Evolutionary conservation across 2,888 invertebrate genomes (phyloP).

Genomic region (Cantharis nigra): DNA sequence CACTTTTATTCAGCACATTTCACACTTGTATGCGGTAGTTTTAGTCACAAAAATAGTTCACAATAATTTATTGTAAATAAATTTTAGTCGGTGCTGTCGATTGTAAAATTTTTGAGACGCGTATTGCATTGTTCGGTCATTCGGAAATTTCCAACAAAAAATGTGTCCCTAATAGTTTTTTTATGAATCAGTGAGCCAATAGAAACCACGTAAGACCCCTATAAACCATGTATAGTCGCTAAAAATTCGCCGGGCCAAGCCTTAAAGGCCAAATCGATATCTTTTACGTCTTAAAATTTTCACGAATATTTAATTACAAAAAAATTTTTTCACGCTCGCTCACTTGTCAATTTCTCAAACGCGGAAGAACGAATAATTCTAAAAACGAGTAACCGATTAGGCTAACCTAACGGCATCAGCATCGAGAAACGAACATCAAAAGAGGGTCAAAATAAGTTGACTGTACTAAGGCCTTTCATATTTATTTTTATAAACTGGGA

Average conservation of each 20-base stretch:
- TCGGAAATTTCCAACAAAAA: constrained; percentile 68
- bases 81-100: constrained; percentile 37
- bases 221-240: constrained; percentile 57
- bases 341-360: constrained; percentile 29
- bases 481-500: constrained; percentile 56
- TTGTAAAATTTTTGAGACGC: constrained; percentile 55
- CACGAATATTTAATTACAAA: constrained; percentile 41
- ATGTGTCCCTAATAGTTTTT: constrained; percentile 54
- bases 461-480: constrained; percentile 54
- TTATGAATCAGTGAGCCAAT: constrained; percentile 59
- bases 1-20: constrained; percentile 15
- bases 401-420: constrained; percentile 52
- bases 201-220: constrained; percentile 58
- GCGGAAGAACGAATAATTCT: constrained; percentile 24
- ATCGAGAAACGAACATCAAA: constrained; percentile 51
- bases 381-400: constrained; percentile 44
- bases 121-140: constrained; percentile 59
- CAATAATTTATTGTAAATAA: constrained; percentile 32
- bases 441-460: constrained; percentile 55
- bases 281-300: constrained; percentile 55
- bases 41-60: constrained; percentile 12
- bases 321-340: constrained; percentile 40
- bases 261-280: constrained; percentile 58
- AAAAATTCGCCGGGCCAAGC: constrained; percentile 56
- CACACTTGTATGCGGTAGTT: constrained; percentile 25